Percentiles rank a stretch among this genome's conserved stretches.
phyloP scores from a whole-genome alignment of 2,888 invertebrate genomes.

The Hypena proboscidalis region DNA sequence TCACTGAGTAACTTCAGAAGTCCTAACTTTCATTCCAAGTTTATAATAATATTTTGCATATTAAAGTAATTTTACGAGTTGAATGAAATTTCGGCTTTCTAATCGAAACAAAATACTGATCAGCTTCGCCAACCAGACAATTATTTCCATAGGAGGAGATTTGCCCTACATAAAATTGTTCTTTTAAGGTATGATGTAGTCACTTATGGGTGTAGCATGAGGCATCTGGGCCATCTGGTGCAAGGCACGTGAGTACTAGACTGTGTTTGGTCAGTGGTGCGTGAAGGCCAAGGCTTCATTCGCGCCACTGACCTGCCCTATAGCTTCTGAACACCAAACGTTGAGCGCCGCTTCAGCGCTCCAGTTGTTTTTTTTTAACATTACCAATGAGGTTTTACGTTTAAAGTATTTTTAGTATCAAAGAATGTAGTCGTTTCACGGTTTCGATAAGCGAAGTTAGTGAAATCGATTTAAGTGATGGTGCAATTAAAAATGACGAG shows the following conservation, averaged over 20 bases:
- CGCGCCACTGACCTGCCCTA: conserved; percentile 61
- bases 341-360: conserved; percentile 33
- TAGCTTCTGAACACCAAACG: conserved; percentile 41
- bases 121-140: background rate
- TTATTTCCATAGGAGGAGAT: conserved; percentile 15
- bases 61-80: no score
- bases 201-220: conserved; percentile 64
- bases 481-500: conserved; percentile 40
- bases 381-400: conserved; percentile 10
- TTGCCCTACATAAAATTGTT: conserved; percentile 24
- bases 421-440: conserved; percentile 58
- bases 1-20: no score
- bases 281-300: conserved; percentile 78
- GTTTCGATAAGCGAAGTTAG: conserved; percentile 67
- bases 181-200: conserved; percentile 46
- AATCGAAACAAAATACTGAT: background rate
- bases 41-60: no score
- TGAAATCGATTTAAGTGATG: conserved; percentile 59
- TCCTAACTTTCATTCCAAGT: no score
- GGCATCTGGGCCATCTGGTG: conserved; percentile 75
- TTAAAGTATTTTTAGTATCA: conserved; percentile 26
- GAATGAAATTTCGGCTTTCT: no score
- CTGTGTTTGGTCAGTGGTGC: conserved; percentile 74
- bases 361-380: conserved; percentile 38
- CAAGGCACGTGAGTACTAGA: conserved; percentile 59